A percentile compares a stretch with the other conserved stretches of the same genome.
Conservation (phyloP, 2,113 vertebrate species). For the human region DNA sequence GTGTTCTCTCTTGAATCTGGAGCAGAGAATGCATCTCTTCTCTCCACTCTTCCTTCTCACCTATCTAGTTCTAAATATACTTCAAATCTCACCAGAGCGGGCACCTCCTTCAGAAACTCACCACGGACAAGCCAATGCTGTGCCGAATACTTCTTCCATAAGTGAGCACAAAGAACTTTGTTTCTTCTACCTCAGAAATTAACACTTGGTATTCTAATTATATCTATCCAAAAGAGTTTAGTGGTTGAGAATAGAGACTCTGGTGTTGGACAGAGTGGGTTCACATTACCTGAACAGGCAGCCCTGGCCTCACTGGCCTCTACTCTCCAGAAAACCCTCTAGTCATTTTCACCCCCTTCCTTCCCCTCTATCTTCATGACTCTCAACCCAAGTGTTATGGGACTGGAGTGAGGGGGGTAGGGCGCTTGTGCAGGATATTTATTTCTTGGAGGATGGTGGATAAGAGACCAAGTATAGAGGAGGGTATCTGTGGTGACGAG, state of each 20-base stretch:
- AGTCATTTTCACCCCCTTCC: background rate
- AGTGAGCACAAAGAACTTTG: background rate
- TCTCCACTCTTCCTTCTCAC: too few relatives aligned
- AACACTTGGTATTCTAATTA: background rate
- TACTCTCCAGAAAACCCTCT: too few relatives aligned
- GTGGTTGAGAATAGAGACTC: background rate
- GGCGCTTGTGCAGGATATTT: too few relatives aligned
- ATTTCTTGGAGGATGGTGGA: too few relatives aligned
- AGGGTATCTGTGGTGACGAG: too few relatives aligned
- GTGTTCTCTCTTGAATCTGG: background rate
- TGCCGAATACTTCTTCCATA: background rate
- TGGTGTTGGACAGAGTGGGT: background rate
- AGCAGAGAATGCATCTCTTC: background rate
- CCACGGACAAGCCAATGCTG: accelerated
- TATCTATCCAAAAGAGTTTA: background rate
- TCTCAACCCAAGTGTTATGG: background rate
- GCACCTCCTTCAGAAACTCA: background rate
- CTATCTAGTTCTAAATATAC: background rate
- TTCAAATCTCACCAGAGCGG: background rate
- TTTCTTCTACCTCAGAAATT: background rate
- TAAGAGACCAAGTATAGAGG: too few relatives aligned
- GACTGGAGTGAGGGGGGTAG: too few relatives aligned
- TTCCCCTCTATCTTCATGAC: background rate
- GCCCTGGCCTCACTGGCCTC: background rate
- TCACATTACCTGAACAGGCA: background rate